Conservation (phyloP, 2,888 invertebrate species). For the Apamea epomidion region DNA sequence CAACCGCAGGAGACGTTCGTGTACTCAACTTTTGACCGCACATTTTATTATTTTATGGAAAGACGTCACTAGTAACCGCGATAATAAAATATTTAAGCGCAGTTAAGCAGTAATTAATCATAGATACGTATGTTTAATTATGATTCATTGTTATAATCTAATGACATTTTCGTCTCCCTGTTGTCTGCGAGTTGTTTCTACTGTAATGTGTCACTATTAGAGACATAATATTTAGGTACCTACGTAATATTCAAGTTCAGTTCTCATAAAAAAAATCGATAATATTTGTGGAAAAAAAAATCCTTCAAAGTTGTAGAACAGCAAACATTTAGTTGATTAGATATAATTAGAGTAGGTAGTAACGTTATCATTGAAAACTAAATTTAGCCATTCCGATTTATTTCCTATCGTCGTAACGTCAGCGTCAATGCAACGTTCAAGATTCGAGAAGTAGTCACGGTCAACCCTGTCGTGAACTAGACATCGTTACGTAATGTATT, state of each 20-base stretch:
- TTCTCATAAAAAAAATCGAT: neutral
- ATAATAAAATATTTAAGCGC: constrained; percentile 5
- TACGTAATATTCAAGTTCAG: neutral
- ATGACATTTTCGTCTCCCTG: neutral
- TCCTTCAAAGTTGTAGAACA: neutral
- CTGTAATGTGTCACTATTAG: neutral
- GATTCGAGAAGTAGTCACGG: constrained; percentile 57
- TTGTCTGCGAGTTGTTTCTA: constrained; percentile 8
- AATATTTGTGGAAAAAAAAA: neutral
- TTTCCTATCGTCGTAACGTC: constrained; percentile 51
- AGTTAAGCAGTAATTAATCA: constrained; percentile 26
- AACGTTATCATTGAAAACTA: constrained; percentile 44
- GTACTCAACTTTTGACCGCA: constrained; percentile 18
- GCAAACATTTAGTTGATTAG: constrained; percentile 11
- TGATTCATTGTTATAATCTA: constrained; percentile 23
- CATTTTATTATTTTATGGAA: constrained; percentile 4
- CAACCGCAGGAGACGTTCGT: constrained; percentile 7
- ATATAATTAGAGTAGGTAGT: constrained; percentile 31
- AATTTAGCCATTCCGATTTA: constrained; percentile 48
- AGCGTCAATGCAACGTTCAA: constrained; percentile 53
- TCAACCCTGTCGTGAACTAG: constrained; percentile 46
- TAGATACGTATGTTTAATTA: neutral
- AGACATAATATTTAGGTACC: neutral
- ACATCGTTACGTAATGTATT: constrained; percentile 47
- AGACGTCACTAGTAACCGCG: constrained; percentile 34